phyloP scores from a whole-genome alignment of 2,888 invertebrate genomes.

The Apamea anceps region DNA sequence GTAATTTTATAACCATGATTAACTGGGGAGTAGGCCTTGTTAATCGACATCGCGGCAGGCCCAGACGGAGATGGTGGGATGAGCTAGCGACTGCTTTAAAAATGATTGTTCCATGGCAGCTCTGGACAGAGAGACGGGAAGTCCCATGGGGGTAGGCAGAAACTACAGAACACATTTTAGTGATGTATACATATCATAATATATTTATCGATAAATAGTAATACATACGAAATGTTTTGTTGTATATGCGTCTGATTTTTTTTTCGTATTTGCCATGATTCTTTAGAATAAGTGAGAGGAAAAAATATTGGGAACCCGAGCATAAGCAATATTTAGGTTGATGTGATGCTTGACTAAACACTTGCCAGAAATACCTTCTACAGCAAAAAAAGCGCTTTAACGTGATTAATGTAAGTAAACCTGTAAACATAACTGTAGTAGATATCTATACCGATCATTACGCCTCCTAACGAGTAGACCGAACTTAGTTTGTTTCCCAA shows the following conservation, averaged over 20 bases:
- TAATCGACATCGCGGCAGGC: background rate
- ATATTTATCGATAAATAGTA: background rate
- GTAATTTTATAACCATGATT: background rate
- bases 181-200: background rate
- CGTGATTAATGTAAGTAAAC: constrained; percentile 19
- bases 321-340: background rate
- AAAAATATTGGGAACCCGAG: background rate
- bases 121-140: background rate
- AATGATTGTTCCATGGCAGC: background rate
- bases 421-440: constrained; percentile 34
- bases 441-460: constrained; percentile 41
- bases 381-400: background rate
- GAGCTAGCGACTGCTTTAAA: background rate
- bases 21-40: background rate
- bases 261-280: background rate
- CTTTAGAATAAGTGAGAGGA: background rate
- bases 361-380: background rate
- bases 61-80: background rate
- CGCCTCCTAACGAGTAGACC: constrained; percentile 41
- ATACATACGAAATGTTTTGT: background rate
- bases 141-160: background rate
- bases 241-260: background rate
- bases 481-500: constrained; percentile 61
- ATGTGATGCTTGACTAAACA: background rate
- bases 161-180: background rate